A percentile compares a stretch with the other conserved stretches of the same genome.
Evolutionary conservation across 2,113 vertebrate species (phyloP).

Genomic region (Lepisosteus oculatus): DNA sequence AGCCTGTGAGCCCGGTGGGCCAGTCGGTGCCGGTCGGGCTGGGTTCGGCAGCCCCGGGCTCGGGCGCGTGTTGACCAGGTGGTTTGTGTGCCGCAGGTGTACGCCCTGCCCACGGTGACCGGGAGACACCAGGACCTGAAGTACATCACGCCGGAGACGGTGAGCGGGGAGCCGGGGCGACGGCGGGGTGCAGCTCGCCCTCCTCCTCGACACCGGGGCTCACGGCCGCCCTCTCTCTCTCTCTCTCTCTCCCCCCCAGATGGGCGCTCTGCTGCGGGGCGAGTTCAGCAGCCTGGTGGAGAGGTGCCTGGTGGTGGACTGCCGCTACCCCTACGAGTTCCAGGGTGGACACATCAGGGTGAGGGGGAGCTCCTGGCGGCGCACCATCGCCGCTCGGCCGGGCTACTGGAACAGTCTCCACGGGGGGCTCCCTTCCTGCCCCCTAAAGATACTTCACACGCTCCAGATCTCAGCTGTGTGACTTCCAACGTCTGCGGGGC

Average conservation of each 20-base stretch:
- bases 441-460: too few species aligned
- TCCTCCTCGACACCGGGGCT: constrained; percentile 31
- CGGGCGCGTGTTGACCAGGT: too few species aligned
- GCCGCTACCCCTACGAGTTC: constrained; percentile 73
- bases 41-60: too few species aligned
- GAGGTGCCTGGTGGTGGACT: constrained; percentile 65
- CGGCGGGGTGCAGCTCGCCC: constrained; percentile 17
- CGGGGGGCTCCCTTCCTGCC: too few species aligned
- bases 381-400: too few species aligned
- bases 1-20: too few species aligned
- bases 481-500: too few species aligned
- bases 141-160: constrained; percentile 59
- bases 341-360: constrained; percentile 75
- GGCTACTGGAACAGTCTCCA: too few species aligned
- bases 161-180: constrained; percentile 35
- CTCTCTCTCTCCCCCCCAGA: constrained; percentile 40
- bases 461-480: too few species aligned
- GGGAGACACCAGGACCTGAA: constrained; percentile 65
- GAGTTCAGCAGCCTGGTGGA: constrained; percentile 61
- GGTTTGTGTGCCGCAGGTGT: constrained; percentile 45
- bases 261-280: constrained; percentile 61
- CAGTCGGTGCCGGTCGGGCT: too few species aligned
- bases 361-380: constrained; percentile 12
- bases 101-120: constrained; percentile 52
- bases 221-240: background rate